Evolutionary conservation across 2,113 vertebrate species (phyloP), one percentile per base, ranked within the genome.

Genomic region (Platanista minor): DNA sequence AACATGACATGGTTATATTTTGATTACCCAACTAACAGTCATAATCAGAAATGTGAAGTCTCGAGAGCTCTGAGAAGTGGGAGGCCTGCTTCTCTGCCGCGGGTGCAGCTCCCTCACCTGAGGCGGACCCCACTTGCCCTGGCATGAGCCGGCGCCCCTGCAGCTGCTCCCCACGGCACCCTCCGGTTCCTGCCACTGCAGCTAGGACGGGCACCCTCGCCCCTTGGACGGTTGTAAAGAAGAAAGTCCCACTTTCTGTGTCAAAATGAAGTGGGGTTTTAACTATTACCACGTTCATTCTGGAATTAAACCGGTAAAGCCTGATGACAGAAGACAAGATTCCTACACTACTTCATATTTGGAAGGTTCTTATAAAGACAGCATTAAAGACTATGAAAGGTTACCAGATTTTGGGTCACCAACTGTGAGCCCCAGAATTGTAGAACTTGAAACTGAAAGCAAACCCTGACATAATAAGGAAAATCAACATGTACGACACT

Each of bases 381-480:
- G 84, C 82, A 75, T 92, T 96, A 96, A 97, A 96, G 92, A 98
- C 25, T 96, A 95, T 59, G 97, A 98, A 46, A 97, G 91, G 46
- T 62, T 96, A 4, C 77, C 95, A 4, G 92, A 90, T 69, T 72
- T 52, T 49, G 95, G 96, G 43, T 97, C 98, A 8, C 74, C 97
- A 8, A 36, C 96, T 61, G 67, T 29, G 23, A 97, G 80, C n/a
- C 85, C 96, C 64, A 96, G 61, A 17, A 94, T 36, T 93, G 20
- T 71, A 82, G 94, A 94, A 80, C 81, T 94, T 88, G 95, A 98
- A 94, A 94, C 97, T 66, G 98, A 98, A 96, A 96, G 62, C 75
- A 98, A 96, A 59, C 98, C 95, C 10, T 62, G 98, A n/a, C 94
- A 98, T 96, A 99, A 99, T 88, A 99, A 99, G 97, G 99, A 99